Base-by-base conservation (phyloP, 2,797 vertebrate species). In the Cyprinodon diabolis region DNA sequence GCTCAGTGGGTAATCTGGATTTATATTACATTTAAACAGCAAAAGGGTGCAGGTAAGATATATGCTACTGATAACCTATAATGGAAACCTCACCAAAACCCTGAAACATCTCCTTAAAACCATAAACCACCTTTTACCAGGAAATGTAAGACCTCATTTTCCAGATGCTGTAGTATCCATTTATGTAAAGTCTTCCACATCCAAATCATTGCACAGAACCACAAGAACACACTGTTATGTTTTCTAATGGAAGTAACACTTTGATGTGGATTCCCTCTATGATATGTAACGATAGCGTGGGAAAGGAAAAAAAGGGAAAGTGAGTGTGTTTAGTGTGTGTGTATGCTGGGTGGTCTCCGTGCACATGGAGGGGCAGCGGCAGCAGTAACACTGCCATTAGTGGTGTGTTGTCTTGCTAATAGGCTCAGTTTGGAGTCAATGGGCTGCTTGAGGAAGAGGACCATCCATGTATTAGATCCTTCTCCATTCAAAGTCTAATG, bases 401-500 rank as follows among this genome's bases (percentile, higher is more conserved):
- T 88, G 90, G 69, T 93, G 90, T 92, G 91, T 95, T 95, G 94
- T 95, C 87, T 95, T 95, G 94, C 92, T 95, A 95, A 95, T 95
- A 92, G 91, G 89, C 93, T 94, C 92, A 88, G 93, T 94, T 93
- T 94, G 93, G 87, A 94, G 93, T 93, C 91, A 94, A 93, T 93
- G 91, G 91, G 87, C 90, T 89, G 86, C 86, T 81, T 84, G 87
- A 94, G 95, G 94, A 95, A 95, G 92, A 93, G 89, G 90, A 90
- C 92, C 92, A 94, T 95, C 91, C 90, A 91, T 93, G 92, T 89
- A 91, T 92, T 88, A 91, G 92, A 90, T 93, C 93, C 88, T 90
- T 92, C 85, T 93, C 93, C 85, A 95, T 95, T 95, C 93, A 94
- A 93, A 95, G 93, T 93, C 92, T 94, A 95, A 95, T 93, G 90